Conservation (phyloP, 2,113 vertebrate genomes). For the Myodes glareolus region DNA sequence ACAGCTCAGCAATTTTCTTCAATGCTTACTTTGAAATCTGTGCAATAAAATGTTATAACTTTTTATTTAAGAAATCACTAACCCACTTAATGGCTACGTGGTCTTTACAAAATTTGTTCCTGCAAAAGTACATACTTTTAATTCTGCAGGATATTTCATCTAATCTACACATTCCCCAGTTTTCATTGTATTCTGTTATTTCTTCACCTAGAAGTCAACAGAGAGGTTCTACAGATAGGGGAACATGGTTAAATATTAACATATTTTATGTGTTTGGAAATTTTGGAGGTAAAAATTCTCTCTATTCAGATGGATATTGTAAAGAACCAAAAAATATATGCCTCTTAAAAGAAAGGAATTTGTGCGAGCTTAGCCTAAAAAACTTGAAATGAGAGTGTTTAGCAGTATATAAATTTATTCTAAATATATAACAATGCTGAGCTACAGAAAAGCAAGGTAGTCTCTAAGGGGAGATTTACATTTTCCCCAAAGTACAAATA, state of each 20-base stretch:
- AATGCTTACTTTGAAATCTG: background rate
- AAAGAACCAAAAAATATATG: conserved; percentile 31
- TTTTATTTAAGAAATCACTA: background rate
- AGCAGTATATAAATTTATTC: conserved; percentile 12
- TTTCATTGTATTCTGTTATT: background rate
- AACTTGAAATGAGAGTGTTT: background rate
- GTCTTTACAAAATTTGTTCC: background rate
- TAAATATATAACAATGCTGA: conserved; percentile 15
- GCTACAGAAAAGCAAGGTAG: background rate
- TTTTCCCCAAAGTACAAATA: conserved; percentile 13
- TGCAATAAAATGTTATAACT: background rate
- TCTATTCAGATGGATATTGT: background rate
- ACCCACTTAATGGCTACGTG: background rate
- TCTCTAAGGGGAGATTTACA: background rate
- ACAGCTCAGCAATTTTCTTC: background rate
- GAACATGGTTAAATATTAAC: background rate
- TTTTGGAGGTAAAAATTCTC: conserved; percentile 18
- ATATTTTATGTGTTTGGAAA: conserved; percentile 29
- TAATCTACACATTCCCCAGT: background rate
- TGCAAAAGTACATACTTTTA: background rate
- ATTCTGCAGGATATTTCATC: background rate
- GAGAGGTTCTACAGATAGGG: background rate
- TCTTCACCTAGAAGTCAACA: background rate
- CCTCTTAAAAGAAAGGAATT: background rate
- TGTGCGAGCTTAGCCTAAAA: background rate